phyloP scores from a whole-genome alignment of 1,140 invertebrate species.

The Eriocheir sinensis region DNA sequence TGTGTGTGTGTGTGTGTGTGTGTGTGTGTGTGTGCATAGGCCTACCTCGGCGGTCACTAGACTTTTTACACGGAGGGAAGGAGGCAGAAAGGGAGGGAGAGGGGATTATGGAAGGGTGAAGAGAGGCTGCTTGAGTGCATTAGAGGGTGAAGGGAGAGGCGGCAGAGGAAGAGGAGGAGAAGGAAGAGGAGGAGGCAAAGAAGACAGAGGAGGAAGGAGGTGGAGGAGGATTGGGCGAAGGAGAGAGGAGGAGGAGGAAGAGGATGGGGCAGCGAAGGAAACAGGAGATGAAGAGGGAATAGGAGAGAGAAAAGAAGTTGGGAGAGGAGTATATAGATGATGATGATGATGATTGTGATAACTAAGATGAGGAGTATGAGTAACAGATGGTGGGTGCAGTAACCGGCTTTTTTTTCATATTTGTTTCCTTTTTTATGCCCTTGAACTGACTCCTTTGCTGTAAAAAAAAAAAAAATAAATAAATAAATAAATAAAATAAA shows the following conservation, averaged over 20 bases:
- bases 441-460: too few relatives aligned
- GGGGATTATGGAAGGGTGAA: conserved; percentile 2
- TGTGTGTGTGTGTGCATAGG: conserved; percentile 25
- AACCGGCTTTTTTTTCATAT: too few relatives aligned
- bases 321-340: neutral
- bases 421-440: too few relatives aligned
- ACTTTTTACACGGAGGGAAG: conserved; percentile 6
- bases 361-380: neutral
- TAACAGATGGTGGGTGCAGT: neutral
- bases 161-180: neutral
- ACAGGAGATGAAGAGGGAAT: neutral
- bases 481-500: neutral
- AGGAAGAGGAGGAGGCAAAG: neutral
- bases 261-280: neutral
- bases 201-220: neutral
- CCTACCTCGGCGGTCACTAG: conserved; percentile 26
- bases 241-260: neutral
- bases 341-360: too few relatives aligned
- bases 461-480: neutral
- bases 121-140: conserved; percentile 42
- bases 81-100: neutral
- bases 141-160: neutral
- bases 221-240: neutral
- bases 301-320: neutral
- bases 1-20: too few relatives aligned